Conservation (phyloP, 53 echinoderm and acorn worm genomes). For the Echinometra lucunter region DNA sequence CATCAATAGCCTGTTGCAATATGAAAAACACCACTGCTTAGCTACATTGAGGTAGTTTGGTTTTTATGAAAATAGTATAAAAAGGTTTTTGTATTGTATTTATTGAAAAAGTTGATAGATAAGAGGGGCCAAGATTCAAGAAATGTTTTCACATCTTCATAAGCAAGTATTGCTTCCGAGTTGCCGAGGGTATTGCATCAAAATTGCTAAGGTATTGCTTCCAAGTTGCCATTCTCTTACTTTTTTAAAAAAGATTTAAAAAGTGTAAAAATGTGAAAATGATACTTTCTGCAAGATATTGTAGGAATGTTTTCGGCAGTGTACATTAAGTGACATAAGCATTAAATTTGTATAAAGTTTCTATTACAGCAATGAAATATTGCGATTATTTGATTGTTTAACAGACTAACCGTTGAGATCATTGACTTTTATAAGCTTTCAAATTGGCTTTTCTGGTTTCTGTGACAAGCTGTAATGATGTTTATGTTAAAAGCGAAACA, state of each 20-base stretch:
- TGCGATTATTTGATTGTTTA: background rate
- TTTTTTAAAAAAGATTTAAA: too few species aligned
- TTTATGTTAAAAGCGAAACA: background rate
- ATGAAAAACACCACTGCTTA: background rate
- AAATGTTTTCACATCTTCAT: constrained; percentile 37
- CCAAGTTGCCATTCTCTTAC: too few species aligned
- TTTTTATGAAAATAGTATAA: background rate
- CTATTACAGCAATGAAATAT: background rate
- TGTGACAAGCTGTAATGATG: background rate
- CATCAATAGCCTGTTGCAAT: background rate
- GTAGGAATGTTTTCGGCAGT: background rate
- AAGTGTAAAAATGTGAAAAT: too few species aligned
- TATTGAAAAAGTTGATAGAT: background rate
- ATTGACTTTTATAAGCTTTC: background rate
- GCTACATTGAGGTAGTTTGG: background rate
- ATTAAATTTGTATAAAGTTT: background rate
- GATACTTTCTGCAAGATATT: background rate
- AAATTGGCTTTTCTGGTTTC: background rate
- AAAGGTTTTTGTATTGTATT: background rate
- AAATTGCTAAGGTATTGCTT: too few species aligned
- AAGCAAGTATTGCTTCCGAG: constrained; percentile 2
- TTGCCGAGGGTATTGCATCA: too few species aligned
- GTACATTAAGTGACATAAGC: background rate
- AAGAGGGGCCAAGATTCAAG: background rate
- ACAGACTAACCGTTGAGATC: background rate